These are phyloP conservation scores for Poicephalus gulielmi DNA, from an alignment of 2,113 vertebrate genomes.

Conservation along the genomic window DNA sequence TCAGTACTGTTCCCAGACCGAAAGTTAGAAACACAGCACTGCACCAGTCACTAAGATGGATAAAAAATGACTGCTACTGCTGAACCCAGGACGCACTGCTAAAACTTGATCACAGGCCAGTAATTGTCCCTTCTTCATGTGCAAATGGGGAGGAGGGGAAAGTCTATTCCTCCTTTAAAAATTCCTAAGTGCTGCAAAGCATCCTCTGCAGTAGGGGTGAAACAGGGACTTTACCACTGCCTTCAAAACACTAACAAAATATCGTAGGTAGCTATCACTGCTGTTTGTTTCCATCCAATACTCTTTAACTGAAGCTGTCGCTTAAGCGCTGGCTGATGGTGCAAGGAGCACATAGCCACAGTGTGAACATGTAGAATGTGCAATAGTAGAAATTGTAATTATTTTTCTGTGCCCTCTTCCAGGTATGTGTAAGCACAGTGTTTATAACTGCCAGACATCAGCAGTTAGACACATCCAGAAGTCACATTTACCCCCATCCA, in stretches of 20 bases:
- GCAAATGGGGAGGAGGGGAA: accelerated
- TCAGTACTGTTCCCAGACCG: too few relatives aligned
- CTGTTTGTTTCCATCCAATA: background rate
- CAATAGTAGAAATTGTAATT: background rate
- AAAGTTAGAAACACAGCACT: too few relatives aligned
- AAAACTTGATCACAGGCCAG: background rate
- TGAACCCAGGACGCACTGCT: background rate
- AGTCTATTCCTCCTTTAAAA: background rate
- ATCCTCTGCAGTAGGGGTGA: background rate
- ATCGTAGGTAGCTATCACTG: accelerated
- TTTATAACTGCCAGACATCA: background rate
- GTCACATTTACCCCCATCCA: background rate
- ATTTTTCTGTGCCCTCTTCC: background rate
- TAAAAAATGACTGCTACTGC: too few relatives aligned
- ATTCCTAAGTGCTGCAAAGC: background rate
- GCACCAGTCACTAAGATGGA: too few relatives aligned
- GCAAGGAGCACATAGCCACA: accelerated
- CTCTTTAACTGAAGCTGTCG: background rate
- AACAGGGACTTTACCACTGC: background rate
- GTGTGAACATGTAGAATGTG: accelerated
- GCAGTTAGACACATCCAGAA: background rate
- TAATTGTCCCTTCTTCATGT: background rate
- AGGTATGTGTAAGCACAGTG: accelerated
- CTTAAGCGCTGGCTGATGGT: background rate
- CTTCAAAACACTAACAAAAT: background rate